Conservation (phyloP, 1,140 invertebrate species). For the Bombus sylvicola region DNA sequence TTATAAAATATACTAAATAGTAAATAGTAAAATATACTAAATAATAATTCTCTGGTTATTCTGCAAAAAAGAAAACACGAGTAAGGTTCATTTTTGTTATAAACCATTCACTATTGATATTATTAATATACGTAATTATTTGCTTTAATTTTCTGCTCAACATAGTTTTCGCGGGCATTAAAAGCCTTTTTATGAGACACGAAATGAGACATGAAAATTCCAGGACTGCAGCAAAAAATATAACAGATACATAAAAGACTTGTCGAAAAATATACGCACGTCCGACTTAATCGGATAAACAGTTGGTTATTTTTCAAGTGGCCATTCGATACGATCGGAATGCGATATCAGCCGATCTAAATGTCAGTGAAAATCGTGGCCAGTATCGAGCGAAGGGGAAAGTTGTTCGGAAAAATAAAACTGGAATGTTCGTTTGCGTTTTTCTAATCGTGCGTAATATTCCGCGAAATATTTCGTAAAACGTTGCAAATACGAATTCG, state of each 20-base stretch:
- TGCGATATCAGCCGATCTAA: not conserved
- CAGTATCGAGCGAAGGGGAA: not conserved
- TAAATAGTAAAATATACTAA: too few relatives aligned
- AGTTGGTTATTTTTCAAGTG: constrained; percentile 8
- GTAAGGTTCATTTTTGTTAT: too few relatives aligned
- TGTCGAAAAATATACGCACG: not conserved
- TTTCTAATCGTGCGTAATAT: not conserved
- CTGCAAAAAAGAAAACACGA: too few relatives aligned
- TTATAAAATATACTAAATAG: too few relatives aligned
- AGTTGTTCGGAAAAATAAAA: constrained; percentile 15
- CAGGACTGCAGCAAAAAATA: not conserved
- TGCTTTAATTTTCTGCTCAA: too few relatives aligned
- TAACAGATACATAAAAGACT: not conserved
- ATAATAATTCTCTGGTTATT: too few relatives aligned
- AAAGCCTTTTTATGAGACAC: too few relatives aligned
- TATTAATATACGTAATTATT: too few relatives aligned
- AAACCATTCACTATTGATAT: too few relatives aligned
- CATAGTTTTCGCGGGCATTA: too few relatives aligned
- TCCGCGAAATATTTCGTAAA: not conserved
- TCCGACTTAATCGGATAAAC: not conserved
- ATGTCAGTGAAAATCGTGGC: not conserved
- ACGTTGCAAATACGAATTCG: not conserved
- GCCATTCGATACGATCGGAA: not conserved
- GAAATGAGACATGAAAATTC: too few relatives aligned
- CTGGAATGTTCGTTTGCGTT: constrained; percentile 7